Evolutionary conservation across 2,113 vertebrate species (phyloP).

Genomic region (Vicugna pacos): DNA sequence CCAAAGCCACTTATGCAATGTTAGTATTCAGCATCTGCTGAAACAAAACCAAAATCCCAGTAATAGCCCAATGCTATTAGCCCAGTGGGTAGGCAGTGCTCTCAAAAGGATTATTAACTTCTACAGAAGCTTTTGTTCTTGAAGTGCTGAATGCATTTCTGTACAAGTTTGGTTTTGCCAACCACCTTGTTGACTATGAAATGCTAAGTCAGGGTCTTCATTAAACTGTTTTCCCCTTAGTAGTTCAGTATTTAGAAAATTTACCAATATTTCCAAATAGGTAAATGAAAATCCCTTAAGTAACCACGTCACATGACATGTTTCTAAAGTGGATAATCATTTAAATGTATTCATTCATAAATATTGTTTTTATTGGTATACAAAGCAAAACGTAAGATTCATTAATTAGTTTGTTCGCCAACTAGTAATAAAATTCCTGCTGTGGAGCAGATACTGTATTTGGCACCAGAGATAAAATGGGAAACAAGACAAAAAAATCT

Average conservation of each 20-base stretch:
- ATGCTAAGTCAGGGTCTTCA: conserved; percentile 58
- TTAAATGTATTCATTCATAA: background rate
- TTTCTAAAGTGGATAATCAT: conserved; percentile 33
- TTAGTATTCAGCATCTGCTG: conserved; percentile 50
- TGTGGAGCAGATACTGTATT: background rate
- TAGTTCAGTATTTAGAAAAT: conserved; percentile 12
- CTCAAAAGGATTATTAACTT: conserved; percentile 61
- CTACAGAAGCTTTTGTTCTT: conserved; percentile 62
- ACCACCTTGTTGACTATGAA: conserved; percentile 42
- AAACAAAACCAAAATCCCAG: conserved; percentile 64
- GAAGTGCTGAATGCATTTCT: conserved; percentile 64
- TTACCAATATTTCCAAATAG: background rate
- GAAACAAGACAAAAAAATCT: background rate
- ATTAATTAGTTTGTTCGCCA: background rate
- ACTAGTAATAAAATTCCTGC: background rate
- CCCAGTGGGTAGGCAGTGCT: conserved; percentile 6
- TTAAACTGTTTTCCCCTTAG: conserved; percentile 40
- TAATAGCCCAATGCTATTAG: conserved; percentile 30
- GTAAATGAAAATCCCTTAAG: conserved; percentile 29
- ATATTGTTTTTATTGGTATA: background rate
- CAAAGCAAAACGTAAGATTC: background rate
- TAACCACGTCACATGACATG: conserved; percentile 18
- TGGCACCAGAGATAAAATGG: background rate
- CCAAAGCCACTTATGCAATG: background rate
- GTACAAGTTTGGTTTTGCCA: conserved; percentile 36